Base-by-base conservation (phyloP, 2,888 invertebrate genomes). In the Drosophila eohydei region DNA sequence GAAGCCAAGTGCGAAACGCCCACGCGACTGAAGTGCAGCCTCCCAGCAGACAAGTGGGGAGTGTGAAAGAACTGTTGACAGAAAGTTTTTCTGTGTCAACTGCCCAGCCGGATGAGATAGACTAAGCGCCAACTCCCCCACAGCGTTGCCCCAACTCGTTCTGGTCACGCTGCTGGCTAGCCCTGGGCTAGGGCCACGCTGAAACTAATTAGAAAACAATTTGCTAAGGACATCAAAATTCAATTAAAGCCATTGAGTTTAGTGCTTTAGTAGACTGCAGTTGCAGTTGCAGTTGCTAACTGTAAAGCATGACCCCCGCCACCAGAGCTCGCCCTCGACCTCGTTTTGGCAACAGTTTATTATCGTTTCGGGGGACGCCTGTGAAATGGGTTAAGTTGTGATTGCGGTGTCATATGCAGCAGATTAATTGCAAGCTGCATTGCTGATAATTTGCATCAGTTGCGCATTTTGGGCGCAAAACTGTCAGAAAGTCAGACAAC, bases 191-290 rank as follows among this genome's bases (percentile, higher is more conserved):
- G 59, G n/a, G 62, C 50, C 36, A 43, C 46, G 57, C 64, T 72
- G 78, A 87, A 87, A 89, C 90, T 87, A 87, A 87, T 87, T 87
- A 90, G 88, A 86, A 89, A 87, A 87, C 86, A 90, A 86, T 86
- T 86, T 86, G 83, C 90, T 74, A 83, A 89, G 86, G 90, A 89
- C 86, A 86, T 86, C 86, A 86, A 89, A 86, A 89, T 86, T 86
- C 86, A 86, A 86, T 86, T 86, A 89, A 86, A 86, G 88, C 79
- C 88, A 88, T 89, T 86, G 74, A 80, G 83, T 86, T 85, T 86
- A 80, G 75, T 81, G 76, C 85, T 77, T 81, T 80, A 81, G 78
- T 88, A 88, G 80, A 81, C 43, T 87, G 81, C 80, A 81, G 78
- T 62, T 55, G n/a, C 28, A n/a, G 36, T 14, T 46, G 12, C 36